Evolutionary conservation across 2,888 invertebrate species (phyloP), one percentile per base, ranked within the genome.

Genomic region (Petrolisthes manimaculis): DNA sequence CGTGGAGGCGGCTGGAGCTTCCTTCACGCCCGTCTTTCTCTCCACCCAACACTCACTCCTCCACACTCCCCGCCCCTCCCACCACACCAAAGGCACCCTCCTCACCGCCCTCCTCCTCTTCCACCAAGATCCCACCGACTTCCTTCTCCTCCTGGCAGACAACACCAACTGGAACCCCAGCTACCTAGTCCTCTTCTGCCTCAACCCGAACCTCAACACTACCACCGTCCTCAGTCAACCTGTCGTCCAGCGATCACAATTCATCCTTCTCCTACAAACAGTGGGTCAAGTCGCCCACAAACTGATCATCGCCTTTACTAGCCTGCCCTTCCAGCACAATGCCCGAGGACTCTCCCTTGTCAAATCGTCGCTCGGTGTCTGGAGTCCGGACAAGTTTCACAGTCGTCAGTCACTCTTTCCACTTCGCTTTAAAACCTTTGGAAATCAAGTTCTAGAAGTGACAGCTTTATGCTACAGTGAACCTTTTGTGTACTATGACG

Each of bases 221-320:
- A 53, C 82, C 1, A 53, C 51, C 21, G 24, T 87, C 9, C 77
- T 69, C 54, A 69, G 37, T 14, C 69, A 67, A 21, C 74, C 74
- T 4, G 61, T 83, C 54, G 83, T 87, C 12, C 87, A 83, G 55
- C 78, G 87, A 5, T 87, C 87, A 4, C 54, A 79, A 67, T 87
- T 56, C 79, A 78, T 87, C 18, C 53, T 78, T 8, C n/a, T 69
- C 12, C 37, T 84, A 18, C 18, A 12, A 1, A 9, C 61, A 61
- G 61, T 18, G 61, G 61, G 18, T 9, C 9, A 61, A 18, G 61
- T 18, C 61, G 1, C 12, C 18, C 61, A 18, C 3, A 9, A 9
- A 9, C 61, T 9, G 9, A 9, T 61, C 18, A 9, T 12, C 61
- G 61, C 61, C 61, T 61, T 12, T 18, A 61, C 61, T 61, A 61